phyloP scores from a whole-genome alignment of 1,140 invertebrate genomes.

The Zophobas morio region DNA sequence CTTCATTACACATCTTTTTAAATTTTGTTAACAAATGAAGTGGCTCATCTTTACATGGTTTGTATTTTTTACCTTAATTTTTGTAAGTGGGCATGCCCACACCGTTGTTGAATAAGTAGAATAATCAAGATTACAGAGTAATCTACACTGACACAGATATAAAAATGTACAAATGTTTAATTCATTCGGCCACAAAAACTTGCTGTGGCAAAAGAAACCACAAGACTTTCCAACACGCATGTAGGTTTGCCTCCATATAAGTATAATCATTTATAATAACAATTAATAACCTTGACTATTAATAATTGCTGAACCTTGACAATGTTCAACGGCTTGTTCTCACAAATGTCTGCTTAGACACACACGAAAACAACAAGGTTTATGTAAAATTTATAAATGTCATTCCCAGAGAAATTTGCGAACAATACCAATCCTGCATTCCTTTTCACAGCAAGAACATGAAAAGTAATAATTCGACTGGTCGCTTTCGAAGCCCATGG shows the following conservation, averaged over 20 bases:
- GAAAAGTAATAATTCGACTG: not conserved
- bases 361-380: constrained; percentile 3
- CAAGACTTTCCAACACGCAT: constrained; percentile 12
- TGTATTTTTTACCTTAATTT: too few species aligned
- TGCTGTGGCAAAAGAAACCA: not conserved
- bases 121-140: not conserved
- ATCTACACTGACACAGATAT: constrained; percentile 7
- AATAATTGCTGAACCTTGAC: constrained; percentile 24
- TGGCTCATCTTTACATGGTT: too few species aligned
- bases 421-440: constrained; percentile 17
- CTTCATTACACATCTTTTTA: not conserved
- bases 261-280: constrained; percentile 11
- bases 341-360: constrained; percentile 14
- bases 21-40: not conserved
- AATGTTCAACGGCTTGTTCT: constrained; percentile 21
- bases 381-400: constrained; percentile 25
- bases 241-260: not conserved
- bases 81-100: too few species aligned
- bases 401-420: constrained; percentile 20
- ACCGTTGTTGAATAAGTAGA: not conserved
- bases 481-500: not conserved
- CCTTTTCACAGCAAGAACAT: not conserved
- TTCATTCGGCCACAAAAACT: not conserved
- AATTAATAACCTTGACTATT: constrained; percentile 23
- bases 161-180: not conserved